Evolutionary conservation across 2,888 invertebrate genomes (phyloP).

Genomic region (Tetanocera ferruginea): DNA sequence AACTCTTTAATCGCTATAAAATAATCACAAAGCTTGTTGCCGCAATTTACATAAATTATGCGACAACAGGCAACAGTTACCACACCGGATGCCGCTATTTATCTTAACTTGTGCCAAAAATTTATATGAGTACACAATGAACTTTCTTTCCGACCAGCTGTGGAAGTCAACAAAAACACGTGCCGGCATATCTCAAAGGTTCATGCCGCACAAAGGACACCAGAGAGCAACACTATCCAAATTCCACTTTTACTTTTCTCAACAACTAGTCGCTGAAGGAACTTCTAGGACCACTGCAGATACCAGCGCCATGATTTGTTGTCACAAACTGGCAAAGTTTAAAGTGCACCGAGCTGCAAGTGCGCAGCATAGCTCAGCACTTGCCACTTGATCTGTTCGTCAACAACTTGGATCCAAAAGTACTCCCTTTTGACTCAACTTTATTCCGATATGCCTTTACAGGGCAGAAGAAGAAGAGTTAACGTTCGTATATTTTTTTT

Average conservation of each 20-base stretch:
- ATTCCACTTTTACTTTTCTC: background rate
- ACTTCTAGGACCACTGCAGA: background rate
- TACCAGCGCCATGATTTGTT: background rate
- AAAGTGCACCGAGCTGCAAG: background rate
- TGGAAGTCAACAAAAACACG: constrained; percentile 27
- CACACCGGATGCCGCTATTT: background rate
- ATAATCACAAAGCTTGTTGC: constrained; percentile 45
- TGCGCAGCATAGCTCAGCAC: constrained; percentile 7
- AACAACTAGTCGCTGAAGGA: background rate
- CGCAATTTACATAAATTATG: constrained; percentile 45
- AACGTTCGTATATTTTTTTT: background rate
- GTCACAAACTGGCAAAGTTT: background rate
- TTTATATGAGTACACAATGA: background rate
- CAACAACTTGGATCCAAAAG: background rate
- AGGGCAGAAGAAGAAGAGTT: background rate
- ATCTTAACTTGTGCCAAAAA: constrained; percentile 6
- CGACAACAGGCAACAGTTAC: constrained; percentile 6
- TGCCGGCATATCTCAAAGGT: constrained; percentile 26
- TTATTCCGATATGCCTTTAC: background rate
- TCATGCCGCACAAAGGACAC: background rate
- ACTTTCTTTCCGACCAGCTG: background rate
- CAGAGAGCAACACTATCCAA: background rate
- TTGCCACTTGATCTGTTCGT: constrained; percentile 19
- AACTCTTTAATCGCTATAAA: constrained; percentile 39
- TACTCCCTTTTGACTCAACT: background rate